A percentile compares a stretch with the other conserved stretches of the same genome.
phyloP scores from a whole-genome alignment of 2,113 vertebrate genomes.

The Plestiodon gilberti region DNA sequence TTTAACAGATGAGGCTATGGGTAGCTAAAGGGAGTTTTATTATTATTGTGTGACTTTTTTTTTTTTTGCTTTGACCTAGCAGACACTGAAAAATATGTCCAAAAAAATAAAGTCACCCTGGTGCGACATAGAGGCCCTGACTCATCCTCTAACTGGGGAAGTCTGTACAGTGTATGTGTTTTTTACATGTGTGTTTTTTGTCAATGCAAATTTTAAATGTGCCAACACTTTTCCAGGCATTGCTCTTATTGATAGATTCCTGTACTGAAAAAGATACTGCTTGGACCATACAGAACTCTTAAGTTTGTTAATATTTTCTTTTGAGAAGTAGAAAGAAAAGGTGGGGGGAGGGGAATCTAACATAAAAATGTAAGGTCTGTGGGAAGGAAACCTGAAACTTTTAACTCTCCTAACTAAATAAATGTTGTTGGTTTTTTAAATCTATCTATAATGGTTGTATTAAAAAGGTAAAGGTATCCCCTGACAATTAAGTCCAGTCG shows the following conservation, averaged over 20 bases:
- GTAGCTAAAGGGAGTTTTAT: accelerated
- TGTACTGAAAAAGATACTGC: background rate
- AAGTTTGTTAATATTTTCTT: background rate
- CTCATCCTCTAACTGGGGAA: background rate
- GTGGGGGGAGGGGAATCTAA: background rate
- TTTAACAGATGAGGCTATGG: constrained; percentile 1
- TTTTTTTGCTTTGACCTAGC: background rate
- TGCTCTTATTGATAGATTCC: background rate
- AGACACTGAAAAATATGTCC: accelerated
- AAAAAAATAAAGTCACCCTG: background rate
- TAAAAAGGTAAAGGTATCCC: too few species aligned
- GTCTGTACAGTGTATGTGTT: background rate
- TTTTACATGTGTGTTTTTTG: background rate
- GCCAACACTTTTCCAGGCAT: background rate
- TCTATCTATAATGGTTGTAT: too few species aligned
- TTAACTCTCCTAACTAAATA: background rate
- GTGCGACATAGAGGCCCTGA: background rate
- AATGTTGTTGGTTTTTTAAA: too few species aligned
- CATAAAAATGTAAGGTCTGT: background rate
- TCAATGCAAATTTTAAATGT: background rate
- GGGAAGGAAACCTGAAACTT: background rate
- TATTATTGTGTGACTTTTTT: background rate
- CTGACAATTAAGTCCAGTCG: too few species aligned
- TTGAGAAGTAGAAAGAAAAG: background rate
- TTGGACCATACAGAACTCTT: background rate